These are phyloP conservation scores for Petrolisthes manimaculis DNA, from an alignment of 2,888 invertebrate genomes.

Conservation along the genomic window DNA sequence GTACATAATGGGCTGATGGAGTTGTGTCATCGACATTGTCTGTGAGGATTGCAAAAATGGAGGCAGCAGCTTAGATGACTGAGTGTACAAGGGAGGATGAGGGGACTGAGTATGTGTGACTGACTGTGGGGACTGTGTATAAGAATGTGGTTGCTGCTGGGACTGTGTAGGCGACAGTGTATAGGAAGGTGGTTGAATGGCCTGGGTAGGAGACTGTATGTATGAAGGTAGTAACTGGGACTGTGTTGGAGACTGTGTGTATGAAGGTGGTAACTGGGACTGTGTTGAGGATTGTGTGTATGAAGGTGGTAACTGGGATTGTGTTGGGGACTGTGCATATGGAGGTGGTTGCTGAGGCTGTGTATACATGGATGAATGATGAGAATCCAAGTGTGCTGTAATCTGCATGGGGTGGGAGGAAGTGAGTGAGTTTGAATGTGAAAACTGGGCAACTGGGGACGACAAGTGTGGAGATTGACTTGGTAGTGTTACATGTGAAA, in stretches of 20 bases:
- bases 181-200: background rate
- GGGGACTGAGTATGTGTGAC: conserved; percentile 7
- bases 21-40: background rate
- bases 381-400: background rate
- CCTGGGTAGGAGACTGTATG: background rate
- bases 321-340: conserved; percentile 17
- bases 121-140: conserved; percentile 36
- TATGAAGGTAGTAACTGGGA: conserved; percentile 4
- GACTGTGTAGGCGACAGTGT: conserved; percentile 10
- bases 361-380: conserved; percentile 26
- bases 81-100: conserved; percentile 28
- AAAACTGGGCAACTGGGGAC: background rate
- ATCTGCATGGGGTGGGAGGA: background rate
- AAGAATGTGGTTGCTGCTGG: background rate
- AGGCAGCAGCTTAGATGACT: conserved; percentile 8
- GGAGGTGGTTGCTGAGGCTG: background rate
- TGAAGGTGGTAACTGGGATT: background rate
- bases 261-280: background rate
- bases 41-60: conserved; percentile 19
- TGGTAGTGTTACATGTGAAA: conserved; percentile 1
- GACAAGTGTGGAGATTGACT: background rate
- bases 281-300: background rate
- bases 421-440: background rate
- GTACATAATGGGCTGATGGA: background rate
- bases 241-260: conserved; percentile 18